Conservation (phyloP, 1,140 invertebrate genomes). For the Pogonomyrmex barbatus region DNA sequence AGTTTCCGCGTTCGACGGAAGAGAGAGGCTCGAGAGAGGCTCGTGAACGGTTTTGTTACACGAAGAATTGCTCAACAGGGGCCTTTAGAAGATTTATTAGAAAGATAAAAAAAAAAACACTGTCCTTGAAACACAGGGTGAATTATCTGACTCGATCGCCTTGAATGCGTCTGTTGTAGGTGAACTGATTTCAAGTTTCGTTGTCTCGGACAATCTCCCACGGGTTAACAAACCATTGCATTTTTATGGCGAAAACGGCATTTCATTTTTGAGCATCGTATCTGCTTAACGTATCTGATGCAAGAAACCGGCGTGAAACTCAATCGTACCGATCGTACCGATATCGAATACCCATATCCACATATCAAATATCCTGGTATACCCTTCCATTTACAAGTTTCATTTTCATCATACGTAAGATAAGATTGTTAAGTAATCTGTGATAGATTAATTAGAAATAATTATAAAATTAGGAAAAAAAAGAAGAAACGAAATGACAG, state of each 20-base stretch:
- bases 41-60: neutral
- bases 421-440: neutral
- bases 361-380: constrained; percentile 53
- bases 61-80: neutral
- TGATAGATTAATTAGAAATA: constrained; percentile 1
- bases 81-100: neutral
- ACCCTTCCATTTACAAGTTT: neutral
- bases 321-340: constrained; percentile 21
- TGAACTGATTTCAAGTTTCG: constrained; percentile 1
- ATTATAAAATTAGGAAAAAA: neutral
- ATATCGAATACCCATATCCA: neutral
- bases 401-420: neutral
- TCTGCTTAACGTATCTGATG: neutral
- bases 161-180: neutral
- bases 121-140: constrained; percentile 26
- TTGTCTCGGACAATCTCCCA: neutral
- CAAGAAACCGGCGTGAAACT: neutral
- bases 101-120: neutral
- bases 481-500: neutral
- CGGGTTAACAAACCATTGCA: neutral
- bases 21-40: neutral
- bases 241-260: neutral
- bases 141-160: neutral
- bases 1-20: constrained; percentile 1
- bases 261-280: neutral